Conservation (phyloP, 2,888 invertebrate genomes). For the Athripsodes cinereus region DNA sequence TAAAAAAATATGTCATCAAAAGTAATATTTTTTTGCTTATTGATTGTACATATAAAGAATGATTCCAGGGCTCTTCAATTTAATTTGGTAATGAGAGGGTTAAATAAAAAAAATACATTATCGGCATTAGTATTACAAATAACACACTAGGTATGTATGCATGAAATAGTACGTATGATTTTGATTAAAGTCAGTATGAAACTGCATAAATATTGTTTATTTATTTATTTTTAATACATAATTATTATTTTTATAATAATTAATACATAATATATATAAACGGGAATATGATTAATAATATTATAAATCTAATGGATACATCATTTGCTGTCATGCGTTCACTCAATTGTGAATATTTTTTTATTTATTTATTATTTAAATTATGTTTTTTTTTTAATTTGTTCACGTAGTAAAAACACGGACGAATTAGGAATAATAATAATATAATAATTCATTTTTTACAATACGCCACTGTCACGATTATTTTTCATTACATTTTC, state of each 20-base stretch:
- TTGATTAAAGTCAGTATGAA: no score
- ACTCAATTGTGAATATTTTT: constrained; percentile 19
- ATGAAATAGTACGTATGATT: no score
- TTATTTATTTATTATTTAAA: constrained; percentile 2
- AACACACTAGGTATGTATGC: no score
- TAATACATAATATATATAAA: not conserved
- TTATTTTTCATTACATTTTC: not conserved
- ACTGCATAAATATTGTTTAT: no score
- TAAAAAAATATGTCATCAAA: no score
- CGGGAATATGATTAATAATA: not conserved
- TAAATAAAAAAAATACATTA: no score
- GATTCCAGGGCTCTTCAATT: no score
- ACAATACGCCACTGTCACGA: constrained; percentile 20
- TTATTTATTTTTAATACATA: not conserved
- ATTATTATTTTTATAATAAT: constrained; percentile 11
- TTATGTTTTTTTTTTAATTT: constrained; percentile 2
- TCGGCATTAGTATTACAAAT: no score
- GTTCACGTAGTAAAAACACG: constrained; percentile 26
- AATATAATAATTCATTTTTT: constrained; percentile 9
- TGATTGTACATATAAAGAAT: no score
- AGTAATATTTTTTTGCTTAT: no score
- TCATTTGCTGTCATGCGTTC: constrained; percentile 23
- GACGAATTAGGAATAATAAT: constrained; percentile 26
- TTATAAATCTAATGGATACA: constrained; percentile 26
- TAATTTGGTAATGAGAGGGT: no score